Base-by-base conservation (phyloP, 2,888 invertebrate genomes). In the Steinernema carpocapsae region DNA sequence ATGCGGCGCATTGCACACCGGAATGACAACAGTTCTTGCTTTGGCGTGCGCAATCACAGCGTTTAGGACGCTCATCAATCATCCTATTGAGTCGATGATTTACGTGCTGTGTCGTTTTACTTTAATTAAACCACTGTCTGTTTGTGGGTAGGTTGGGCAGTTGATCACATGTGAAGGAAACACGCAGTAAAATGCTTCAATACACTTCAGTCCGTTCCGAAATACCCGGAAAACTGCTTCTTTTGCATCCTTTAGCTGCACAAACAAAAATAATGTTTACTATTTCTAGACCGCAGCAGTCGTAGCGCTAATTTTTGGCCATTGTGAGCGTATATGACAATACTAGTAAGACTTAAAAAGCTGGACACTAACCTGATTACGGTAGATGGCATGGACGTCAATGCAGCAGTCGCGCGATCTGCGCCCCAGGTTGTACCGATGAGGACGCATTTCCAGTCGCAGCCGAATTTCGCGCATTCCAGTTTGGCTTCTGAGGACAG, bases 381-480 rank as follows among this genome's bases (percentile, higher is more conserved):
- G n/a, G n/a, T n/a, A n/a, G n/a, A n/a, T 79, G 6, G 83, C 83
- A 0, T 82, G 77, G 22, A 82, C 78, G 75, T 79, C 42, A n/a
- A 72, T 74, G 1, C 45, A 73, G 29, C 79, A 81, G 52, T 82
- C 82, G 0, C 82, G 52, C 0, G 81, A 81, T 1, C 79, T 76
- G 26, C 80, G 77, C 0, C 76, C 76, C 0, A 83, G 72, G 71
- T 83, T 83, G 77, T 81, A 81, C n/a, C n/a, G 6, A 83, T 76
- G 0, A 83, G 72, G 3, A 78, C 77, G 71, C 83, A 83, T 51
- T 77, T 77, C 82, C 82, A 83, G 19, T 80, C 80, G 52, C 83
- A 83, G 17, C 81, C 83, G 70, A 79, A 83, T 64, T 83, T 80
- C 22, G 83, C 82, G 52, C 83, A 83, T 10, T 29, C 32, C 1